Base-by-base conservation (phyloP, 2,888 invertebrate genomes). In the Lepidocyrtinus sp. region DNA sequence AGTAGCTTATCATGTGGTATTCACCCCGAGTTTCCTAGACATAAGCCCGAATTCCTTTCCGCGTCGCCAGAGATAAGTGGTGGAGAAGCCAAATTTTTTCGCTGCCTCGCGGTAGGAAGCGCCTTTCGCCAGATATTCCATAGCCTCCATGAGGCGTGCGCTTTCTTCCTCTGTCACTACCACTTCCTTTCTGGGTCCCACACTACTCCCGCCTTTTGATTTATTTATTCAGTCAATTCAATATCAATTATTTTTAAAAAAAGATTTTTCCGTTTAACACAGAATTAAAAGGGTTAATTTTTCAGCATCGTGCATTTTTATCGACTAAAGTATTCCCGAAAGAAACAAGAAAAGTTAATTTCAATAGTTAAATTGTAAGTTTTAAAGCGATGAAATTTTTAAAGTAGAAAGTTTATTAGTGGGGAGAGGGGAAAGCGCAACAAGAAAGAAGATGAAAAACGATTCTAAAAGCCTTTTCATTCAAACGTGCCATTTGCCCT, bases 21-120 rank as follows among this genome's bases (percentile, higher is more conserved):
- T 59, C 83, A 83, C 83, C 83, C 81, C 83, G 70, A 81, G 81
- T 81, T 83, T 83, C 75, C 83, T 71, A 73, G 81, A 75, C 59
- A 75, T 79, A 17, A 83, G 73, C 36, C 83, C 83, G 73, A 78
- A 81, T 50, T 75, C 78, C 75, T 81, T 81, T 55, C 79, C 78
- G 45, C 81, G 75, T 61, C 81, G 69, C 83, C 83, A 83, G 12
- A 83, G 76, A 75, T 81, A 83, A 21, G 83, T 83, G 45, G 81
- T 83, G n/a, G 83, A 83, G 46, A 81, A 81, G 22, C 83, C 83
- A 83, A 81, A 83, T 36, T 79, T 83, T 65, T 79, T 75, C n/a
- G 83, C 83, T 24, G 83, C 83, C 65, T 83, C 83, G 25, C 83
- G 75, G 45, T 83, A 83, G 22, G 81, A 78, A 63, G 79, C 83